Evolutionary conservation across 2,797 vertebrate species (phyloP).

Genomic region (Zalophus californianus): DNA sequence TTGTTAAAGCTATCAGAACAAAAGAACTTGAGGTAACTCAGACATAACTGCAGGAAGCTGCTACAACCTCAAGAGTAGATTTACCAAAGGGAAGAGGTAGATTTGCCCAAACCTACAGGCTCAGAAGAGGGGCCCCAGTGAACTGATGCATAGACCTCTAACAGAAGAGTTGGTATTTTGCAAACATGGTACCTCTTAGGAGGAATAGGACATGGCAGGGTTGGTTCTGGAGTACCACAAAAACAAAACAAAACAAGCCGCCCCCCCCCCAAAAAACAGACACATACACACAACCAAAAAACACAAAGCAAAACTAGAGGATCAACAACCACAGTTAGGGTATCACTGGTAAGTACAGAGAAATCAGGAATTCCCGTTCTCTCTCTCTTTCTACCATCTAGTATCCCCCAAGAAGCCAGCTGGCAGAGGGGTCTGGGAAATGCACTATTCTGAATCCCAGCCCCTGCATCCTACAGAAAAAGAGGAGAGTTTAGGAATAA

Average conservation of each 20-base stretch:
- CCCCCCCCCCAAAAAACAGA: neutral
- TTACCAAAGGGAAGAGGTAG: neutral
- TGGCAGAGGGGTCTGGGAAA: neutral
- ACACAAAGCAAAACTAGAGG: neutral
- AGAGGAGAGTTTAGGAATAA: neutral
- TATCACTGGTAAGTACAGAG: neutral
- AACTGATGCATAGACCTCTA: neutral
- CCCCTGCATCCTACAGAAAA: neutral
- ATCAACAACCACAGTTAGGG: neutral
- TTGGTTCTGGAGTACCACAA: neutral
- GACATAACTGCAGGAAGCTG: neutral
- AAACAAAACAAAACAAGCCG: neutral
- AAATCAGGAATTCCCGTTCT: neutral
- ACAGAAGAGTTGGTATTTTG: neutral
- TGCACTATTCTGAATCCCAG: neutral
- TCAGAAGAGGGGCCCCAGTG: neutral
- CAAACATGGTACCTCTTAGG: neutral
- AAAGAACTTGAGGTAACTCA: neutral
- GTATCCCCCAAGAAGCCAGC: neutral
- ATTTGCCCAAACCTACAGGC: neutral
- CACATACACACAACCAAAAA: neutral
- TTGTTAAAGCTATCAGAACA: constrained; percentile 41
- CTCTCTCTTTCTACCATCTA: neutral
- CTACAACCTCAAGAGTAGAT: neutral
- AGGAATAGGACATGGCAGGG: neutral